A percentile compares a stretch with the other conserved stretches of the same genome.
These are phyloP conservation scores for Sapajus apella DNA, from an alignment of 2,113 vertebrate species.

Conservation along the genomic window DNA sequence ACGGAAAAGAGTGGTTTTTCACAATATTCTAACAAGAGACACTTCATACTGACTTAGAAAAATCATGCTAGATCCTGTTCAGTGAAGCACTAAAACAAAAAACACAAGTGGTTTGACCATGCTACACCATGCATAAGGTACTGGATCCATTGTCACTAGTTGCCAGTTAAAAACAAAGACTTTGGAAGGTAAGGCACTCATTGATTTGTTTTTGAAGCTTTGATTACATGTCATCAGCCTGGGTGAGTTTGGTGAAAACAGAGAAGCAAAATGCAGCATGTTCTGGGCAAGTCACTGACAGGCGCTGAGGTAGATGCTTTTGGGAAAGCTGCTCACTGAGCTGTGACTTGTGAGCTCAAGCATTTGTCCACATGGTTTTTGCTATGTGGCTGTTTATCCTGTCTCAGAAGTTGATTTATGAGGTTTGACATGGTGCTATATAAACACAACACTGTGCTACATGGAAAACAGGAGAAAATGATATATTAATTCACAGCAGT, in stretches of 20 bases:
- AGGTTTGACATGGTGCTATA: slow-evolving; percentile 47
- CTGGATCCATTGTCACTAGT: not conserved
- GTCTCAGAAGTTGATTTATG: slow-evolving; percentile 66
- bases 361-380: not conserved
- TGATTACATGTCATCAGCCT: slow-evolving; percentile 8
- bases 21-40: not conserved
- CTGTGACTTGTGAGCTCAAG: slow-evolving; percentile 44
- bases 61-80: not conserved
- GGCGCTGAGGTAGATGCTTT: not conserved
- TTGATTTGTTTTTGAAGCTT: slow-evolving; percentile 53
- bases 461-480: slow-evolving; percentile 50
- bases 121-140: not conserved
- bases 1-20: not conserved
- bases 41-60: not conserved
- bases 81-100: not conserved
- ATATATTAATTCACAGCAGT: slow-evolving; percentile 65
- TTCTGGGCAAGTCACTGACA: not conserved
- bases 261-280: not conserved
- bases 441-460: not conserved
- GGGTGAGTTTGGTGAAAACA: slow-evolving; percentile 28
- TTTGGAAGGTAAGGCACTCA: not conserved
- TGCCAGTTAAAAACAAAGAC: not conserved
- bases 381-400: slow-evolving; percentile 43
- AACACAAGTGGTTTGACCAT: not conserved
- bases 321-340: not conserved